These are phyloP conservation scores for Scolopax rusticola DNA, from an alignment of 2,797 vertebrate genomes.

Conservation along the genomic window DNA sequence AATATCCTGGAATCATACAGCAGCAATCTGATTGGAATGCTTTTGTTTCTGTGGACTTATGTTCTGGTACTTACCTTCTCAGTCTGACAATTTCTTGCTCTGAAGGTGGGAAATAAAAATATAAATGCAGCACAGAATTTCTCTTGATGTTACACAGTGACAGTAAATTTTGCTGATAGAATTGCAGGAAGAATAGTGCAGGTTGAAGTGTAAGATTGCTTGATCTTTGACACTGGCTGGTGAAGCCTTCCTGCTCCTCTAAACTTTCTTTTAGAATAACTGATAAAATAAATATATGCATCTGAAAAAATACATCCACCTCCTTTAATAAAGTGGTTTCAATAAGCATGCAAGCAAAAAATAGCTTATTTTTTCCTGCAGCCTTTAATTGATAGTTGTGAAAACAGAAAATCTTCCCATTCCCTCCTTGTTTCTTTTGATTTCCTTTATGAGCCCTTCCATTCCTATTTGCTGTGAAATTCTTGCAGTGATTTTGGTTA, in stretches of 20 bases:
- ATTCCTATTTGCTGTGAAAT: fast-evolving
- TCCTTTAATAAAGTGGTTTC: not conserved
- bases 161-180: not conserved
- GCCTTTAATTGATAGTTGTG: not conserved
- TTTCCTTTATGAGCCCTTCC: not conserved
- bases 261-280: not conserved
- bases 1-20: not conserved
- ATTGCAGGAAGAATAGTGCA: not conserved
- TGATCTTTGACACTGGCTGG: not conserved
- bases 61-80: not conserved
- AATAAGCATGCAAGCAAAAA: not conserved
- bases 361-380: not conserved
- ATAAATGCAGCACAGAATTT: not conserved
- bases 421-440: not conserved
- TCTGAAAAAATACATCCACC: not conserved
- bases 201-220: not conserved
- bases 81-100: not conserved
- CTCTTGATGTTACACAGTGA: not conserved
- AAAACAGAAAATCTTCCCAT: not conserved
- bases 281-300: not conserved
- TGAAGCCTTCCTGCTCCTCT: not conserved
- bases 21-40: not conserved
- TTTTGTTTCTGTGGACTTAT: not conserved
- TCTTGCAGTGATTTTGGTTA: not conserved
- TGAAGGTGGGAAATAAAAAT: not conserved